Evolutionary conservation across 2,888 invertebrate species (phyloP).

Genomic region (Endomychus coccineus): DNA sequence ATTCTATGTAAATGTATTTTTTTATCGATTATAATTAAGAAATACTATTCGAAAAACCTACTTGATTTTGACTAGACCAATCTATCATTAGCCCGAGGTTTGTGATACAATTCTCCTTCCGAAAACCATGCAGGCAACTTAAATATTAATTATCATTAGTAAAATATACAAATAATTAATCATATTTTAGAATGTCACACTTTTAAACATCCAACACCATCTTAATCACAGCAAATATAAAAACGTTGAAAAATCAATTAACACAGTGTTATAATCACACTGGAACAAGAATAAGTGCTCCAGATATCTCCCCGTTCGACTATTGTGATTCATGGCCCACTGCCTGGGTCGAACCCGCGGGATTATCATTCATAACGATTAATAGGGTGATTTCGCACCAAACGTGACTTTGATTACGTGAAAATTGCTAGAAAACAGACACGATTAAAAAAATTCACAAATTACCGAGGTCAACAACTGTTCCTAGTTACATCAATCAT

Average conservation of each 20-base stretch:
- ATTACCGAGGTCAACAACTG: too few relatives aligned
- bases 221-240: conserved; percentile 42
- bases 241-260: conserved; percentile 32
- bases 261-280: conserved; percentile 35
- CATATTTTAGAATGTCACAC: conserved; percentile 34
- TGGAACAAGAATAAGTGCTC: conserved; percentile 32
- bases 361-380: too few relatives aligned
- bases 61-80: conserved; percentile 38
- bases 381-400: too few relatives aligned
- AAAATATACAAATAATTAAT: conserved; percentile 23
- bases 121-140: conserved; percentile 33
- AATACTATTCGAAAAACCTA: conserved; percentile 26
- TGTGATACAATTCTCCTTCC: conserved; percentile 28
- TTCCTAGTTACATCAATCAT: too few relatives aligned
- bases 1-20: not conserved
- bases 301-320: conserved; percentile 42
- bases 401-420: too few relatives aligned
- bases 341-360: conserved; percentile 36
- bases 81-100: conserved; percentile 35
- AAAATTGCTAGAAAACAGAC: too few relatives aligned
- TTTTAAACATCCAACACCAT: conserved; percentile 36
- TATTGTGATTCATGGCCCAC: conserved; percentile 35
- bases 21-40: conserved; percentile 7
- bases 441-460: too few relatives aligned
- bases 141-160: conserved; percentile 18